These are phyloP conservation scores for Nothura maculosa DNA, from an alignment of 2,797 vertebrate species.

Conservation along the genomic window DNA sequence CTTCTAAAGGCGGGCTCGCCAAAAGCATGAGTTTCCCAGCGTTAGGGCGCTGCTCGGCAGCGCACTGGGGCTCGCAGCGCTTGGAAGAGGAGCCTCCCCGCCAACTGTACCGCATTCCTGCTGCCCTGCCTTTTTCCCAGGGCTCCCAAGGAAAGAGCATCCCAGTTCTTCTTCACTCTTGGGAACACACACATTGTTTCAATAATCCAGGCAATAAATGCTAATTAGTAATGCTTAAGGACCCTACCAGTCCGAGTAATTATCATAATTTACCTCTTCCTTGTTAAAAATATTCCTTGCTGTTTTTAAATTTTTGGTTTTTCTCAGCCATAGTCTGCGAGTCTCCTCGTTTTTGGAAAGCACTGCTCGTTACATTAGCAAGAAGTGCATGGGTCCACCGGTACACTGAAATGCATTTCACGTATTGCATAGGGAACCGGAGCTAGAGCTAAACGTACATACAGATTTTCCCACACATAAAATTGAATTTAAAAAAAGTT, in stretches of 20 bases:
- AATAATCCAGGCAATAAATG: slow-evolving; percentile 87
- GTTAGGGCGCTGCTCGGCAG: neutral
- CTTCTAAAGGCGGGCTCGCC: neutral
- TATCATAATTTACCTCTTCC: slow-evolving; percentile 86
- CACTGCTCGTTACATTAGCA: neutral
- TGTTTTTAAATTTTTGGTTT: slow-evolving; percentile 60
- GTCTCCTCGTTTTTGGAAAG: neutral
- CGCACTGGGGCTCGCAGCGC: neutral
- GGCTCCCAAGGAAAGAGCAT: slow-evolving; percentile 79
- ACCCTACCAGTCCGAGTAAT: slow-evolving; percentile 83
- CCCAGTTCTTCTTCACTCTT: slow-evolving; percentile 74
- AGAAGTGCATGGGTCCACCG: accelerated
- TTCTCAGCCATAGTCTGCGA: neutral
- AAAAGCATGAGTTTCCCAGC: neutral
- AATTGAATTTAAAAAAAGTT: slow-evolving; percentile 57
- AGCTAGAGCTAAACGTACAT: neutral
- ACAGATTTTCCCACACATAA: neutral
- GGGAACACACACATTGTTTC: slow-evolving; percentile 83
- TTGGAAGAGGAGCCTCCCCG: neutral
- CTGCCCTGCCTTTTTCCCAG: slow-evolving; percentile 70
- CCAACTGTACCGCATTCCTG: slow-evolving; percentile 24
- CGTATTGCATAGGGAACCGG: neutral
- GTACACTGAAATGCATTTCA: neutral
- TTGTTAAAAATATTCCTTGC: slow-evolving; percentile 76
- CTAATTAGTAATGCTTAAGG: slow-evolving; percentile 86